A percentile compares a stretch with the other conserved stretches of the same genome.
phyloP scores from a whole-genome alignment of 2,888 invertebrate species.

The Nephrotoma flavescens region DNA sequence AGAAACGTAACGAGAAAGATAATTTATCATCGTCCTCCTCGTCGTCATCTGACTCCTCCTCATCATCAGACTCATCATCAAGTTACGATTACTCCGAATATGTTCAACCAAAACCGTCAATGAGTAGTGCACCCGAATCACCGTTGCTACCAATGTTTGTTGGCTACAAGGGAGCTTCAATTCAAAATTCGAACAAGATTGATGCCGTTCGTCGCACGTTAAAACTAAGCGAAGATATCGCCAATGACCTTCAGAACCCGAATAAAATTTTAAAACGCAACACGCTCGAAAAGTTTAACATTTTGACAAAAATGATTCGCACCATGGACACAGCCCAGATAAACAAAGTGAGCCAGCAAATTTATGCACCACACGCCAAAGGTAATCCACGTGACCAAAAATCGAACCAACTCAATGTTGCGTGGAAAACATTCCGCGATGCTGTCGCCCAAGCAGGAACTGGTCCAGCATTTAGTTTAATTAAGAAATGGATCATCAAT shows the following conservation, averaged over 20 bases:
- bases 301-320: slow-evolving; percentile 40
- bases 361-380: slow-evolving; percentile 31
- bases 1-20: background rate
- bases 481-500: slow-evolving; percentile 42
- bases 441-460: slow-evolving; percentile 51
- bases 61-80: background rate
- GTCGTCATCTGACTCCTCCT: slow-evolving; percentile 2
- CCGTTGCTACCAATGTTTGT: slow-evolving; percentile 35
- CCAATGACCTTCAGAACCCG: slow-evolving; percentile 40
- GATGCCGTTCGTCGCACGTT: slow-evolving; percentile 21
- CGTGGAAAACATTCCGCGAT: slow-evolving; percentile 51
- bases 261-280: slow-evolving; percentile 40
- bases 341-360: slow-evolving; percentile 34
- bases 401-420: slow-evolving; percentile 25
- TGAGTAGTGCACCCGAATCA: slow-evolving; percentile 30
- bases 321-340: slow-evolving; percentile 47
- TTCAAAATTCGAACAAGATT: slow-evolving; percentile 21
- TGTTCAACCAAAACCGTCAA: slow-evolving; percentile 23
- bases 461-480: slow-evolving; percentile 47
- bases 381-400: slow-evolving; percentile 21
- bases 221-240: slow-evolving; percentile 39
- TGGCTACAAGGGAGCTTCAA: slow-evolving; percentile 34
- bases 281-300: slow-evolving; percentile 47
- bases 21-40: slow-evolving; percentile 1
- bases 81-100: slow-evolving; percentile 10